These are phyloP conservation scores for Trinorchestia longiramus DNA, from an alignment of 1,140 invertebrate genomes.

Conservation along the genomic window DNA sequence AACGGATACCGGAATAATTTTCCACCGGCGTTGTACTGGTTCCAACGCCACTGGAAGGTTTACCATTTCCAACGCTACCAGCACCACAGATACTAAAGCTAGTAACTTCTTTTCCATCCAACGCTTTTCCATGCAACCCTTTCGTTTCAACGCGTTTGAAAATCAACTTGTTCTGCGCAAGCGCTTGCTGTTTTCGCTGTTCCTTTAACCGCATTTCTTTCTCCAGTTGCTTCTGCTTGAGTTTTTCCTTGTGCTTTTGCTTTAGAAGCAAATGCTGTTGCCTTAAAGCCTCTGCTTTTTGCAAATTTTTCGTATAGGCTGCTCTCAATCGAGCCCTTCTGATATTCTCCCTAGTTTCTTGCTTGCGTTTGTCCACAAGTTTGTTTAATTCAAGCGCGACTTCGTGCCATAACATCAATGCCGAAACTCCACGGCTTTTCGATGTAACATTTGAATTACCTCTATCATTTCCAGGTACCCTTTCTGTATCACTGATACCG, in stretches of 20 bases:
- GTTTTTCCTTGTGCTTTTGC: not conserved
- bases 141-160: not conserved
- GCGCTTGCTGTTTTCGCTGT: not conserved
- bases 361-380: not conserved
- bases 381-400: not conserved
- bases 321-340: not conserved
- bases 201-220: not conserved
- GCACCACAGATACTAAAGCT: not conserved
- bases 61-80: not conserved
- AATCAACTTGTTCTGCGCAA: not conserved
- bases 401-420: not conserved
- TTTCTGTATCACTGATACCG: not conserved
- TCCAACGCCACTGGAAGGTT: not conserved
- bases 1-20: too few species aligned
- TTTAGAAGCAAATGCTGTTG: not conserved
- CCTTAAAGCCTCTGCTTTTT: not conserved
- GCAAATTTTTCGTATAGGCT: not conserved
- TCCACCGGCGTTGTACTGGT: not conserved
- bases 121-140: not conserved
- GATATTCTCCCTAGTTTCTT: constrained; percentile 17
- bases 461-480: not conserved
- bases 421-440: not conserved
- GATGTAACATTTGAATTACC: not conserved
- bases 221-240: not conserved
- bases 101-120: not conserved